Evolutionary conservation across 2,888 invertebrate genomes (phyloP).

Genomic region (Romanomermis culicivorax): DNA sequence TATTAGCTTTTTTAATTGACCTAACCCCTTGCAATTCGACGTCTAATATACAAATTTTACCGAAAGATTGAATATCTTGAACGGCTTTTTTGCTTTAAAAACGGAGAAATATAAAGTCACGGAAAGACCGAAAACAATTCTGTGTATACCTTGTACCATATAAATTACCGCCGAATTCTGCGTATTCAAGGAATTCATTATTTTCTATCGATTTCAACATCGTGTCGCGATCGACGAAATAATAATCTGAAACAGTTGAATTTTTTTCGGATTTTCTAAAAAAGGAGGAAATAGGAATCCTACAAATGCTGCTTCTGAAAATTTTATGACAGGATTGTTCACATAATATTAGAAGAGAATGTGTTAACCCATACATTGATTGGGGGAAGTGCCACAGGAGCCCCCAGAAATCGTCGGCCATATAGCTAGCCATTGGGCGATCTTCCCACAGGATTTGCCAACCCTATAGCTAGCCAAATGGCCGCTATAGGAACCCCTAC

Average conservation of each 20-base stretch:
- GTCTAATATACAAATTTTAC: conserved; percentile 74
- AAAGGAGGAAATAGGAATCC: too few relatives aligned
- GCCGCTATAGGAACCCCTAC: too few relatives aligned
- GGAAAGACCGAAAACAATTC: not conserved
- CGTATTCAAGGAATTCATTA: conserved; percentile 73
- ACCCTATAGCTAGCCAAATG: too few relatives aligned
- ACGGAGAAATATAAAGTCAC: not conserved
- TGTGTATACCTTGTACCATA: conserved; percentile 69
- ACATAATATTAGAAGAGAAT: too few relatives aligned
- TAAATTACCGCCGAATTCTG: conserved; percentile 71
- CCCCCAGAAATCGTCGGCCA: too few relatives aligned
- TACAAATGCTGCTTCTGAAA: too few relatives aligned
- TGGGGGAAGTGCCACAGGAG: too few relatives aligned
- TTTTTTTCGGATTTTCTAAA: too few relatives aligned
- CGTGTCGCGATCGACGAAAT: conserved; percentile 53
- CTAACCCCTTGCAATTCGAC: conserved; percentile 86
- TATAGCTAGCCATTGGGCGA: too few relatives aligned
- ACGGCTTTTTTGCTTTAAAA: conserved; percentile 57
- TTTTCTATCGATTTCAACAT: conserved; percentile 53
- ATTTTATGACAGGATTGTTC: too few relatives aligned
- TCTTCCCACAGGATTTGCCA: too few relatives aligned
- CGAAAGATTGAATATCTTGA: conserved; percentile 50
- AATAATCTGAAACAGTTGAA: conserved; percentile 24
- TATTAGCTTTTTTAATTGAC: conserved; percentile 48
- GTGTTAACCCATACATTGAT: too few relatives aligned